These are phyloP conservation scores for Danio aesculapii DNA, from an alignment of 2,797 vertebrate species.

Conservation along the genomic window DNA sequence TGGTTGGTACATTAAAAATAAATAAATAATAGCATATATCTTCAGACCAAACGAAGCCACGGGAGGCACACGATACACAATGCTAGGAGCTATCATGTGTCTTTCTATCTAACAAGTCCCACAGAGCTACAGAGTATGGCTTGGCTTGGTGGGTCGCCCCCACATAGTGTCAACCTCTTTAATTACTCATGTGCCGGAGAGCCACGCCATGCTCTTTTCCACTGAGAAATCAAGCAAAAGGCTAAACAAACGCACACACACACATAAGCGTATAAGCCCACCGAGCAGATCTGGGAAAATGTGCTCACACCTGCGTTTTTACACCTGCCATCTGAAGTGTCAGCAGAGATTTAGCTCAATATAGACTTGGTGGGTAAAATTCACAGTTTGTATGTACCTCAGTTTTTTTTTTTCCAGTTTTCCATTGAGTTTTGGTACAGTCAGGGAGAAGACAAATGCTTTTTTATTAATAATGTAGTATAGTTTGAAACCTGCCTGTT, in stretches of 20 bases:
- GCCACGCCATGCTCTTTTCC: conserved; percentile 52
- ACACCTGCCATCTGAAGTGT: conserved; percentile 55
- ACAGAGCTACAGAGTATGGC: conserved; percentile 12
- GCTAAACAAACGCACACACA: conserved; percentile 5
- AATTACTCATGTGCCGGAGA: conserved; percentile 65
- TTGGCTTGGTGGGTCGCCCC: conserved; percentile 46
- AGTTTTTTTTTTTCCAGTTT: too few species aligned
- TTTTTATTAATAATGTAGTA: too few species aligned
- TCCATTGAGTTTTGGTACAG: too few species aligned
- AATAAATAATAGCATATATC: neutral
- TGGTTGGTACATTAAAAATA: neutral
- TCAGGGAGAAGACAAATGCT: too few species aligned
- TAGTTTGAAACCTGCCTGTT: too few species aligned
- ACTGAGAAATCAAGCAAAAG: conserved; percentile 60
- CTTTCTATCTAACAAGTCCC: conserved; percentile 3
- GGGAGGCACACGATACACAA: neutral
- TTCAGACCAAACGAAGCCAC: conserved; percentile 8
- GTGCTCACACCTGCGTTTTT: conserved; percentile 71
- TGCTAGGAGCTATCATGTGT: conserved; percentile 8
- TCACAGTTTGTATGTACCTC: too few species aligned
- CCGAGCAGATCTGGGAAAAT: conserved; percentile 61
- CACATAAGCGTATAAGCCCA: too few species aligned
- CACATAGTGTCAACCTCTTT: conserved; percentile 66
- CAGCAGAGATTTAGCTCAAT: conserved; percentile 17
- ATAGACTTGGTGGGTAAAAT: too few species aligned